Base-by-base conservation (phyloP, 2,113 vertebrate genomes). In the Rhinoderma darwinii region DNA sequence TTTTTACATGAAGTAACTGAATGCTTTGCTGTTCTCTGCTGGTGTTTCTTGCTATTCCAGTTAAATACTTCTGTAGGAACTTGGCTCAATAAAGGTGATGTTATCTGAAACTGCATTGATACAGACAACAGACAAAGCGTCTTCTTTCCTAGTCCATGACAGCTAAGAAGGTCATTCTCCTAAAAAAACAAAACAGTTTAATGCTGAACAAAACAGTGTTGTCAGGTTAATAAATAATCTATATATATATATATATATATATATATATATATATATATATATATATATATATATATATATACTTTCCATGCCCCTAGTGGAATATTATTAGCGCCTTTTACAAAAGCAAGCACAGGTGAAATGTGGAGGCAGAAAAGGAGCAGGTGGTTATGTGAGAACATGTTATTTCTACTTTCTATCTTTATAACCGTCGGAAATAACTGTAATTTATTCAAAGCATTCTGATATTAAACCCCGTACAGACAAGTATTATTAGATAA, bases 121-220 rank as follows among this genome's bases (percentile, higher is more conserved):
- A 81, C 39, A 74, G 50, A 74, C 44, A 80, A 80, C 81, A 87
- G 77, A 82, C 66, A 74, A 66, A 82, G 85, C 47, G 59, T 51
- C 39, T 37, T 82, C 68, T 74, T 82, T 39, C 85, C 70, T 87
- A 39, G 77, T 82, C 17, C 68, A 73, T 82, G 78, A 87, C 85
- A 82, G 85, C 78, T 47, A 74, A 41, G 78, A 87, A 87, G 78
- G 85, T 87, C 76, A 81, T 88, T 82, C 66, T 74, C 61, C 75
- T 84, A 88, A 88, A 80, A 41, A 85, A 81, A 66, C 75, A 85
- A 80, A 84, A 80, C 47, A 84, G 35, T 86, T n/a, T 18, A 84
- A 51, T 87, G 27, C 72, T 81, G 86, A 83, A 83, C 41, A 68
- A 74, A 84, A 51, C 75, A 39, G 27, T 41, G 25, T 54, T 88